A percentile compares a stretch with the other conserved stretches of the same genome.
Evolutionary conservation across 1,140 invertebrate species (phyloP).

Genomic region (Trichonephila clavata): DNA sequence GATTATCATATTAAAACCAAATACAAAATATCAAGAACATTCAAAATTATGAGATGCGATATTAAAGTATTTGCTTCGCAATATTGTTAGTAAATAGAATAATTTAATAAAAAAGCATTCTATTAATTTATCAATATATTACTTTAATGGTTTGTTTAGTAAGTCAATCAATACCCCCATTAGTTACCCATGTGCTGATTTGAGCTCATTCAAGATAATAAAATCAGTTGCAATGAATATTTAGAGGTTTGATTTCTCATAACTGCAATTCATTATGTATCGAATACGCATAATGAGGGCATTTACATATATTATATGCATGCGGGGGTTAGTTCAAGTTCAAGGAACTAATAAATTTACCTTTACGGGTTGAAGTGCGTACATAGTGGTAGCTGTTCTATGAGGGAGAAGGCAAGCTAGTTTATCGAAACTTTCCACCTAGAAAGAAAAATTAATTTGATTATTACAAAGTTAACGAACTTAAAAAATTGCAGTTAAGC

Average conservation of each 20-base stretch:
- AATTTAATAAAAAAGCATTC: too few relatives aligned
- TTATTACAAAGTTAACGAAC: neutral
- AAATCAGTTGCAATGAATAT: too few relatives aligned
- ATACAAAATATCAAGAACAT: too few relatives aligned
- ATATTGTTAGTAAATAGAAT: too few relatives aligned
- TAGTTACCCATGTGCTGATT: too few relatives aligned
- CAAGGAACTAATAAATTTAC: slow-evolving; percentile 77
- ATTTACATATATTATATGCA: neutral
- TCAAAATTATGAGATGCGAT: too few relatives aligned
- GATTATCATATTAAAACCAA: too few relatives aligned
- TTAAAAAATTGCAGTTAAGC: neutral
- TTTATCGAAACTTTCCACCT: slow-evolving; percentile 85
- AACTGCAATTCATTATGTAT: neutral
- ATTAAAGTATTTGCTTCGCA: too few relatives aligned
- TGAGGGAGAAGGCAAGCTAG: slow-evolving; percentile 87
- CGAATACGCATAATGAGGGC: neutral
- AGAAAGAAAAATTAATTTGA: slow-evolving; percentile 76
- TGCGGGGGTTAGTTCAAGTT: slow-evolving; percentile 8
- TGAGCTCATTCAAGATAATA: too few relatives aligned
- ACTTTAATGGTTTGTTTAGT: too few relatives aligned
- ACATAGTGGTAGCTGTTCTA: slow-evolving; percentile 86
- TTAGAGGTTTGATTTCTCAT: neutral
- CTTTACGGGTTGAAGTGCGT: slow-evolving; percentile 86
- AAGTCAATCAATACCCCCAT: too few relatives aligned
- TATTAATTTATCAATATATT: too few relatives aligned